Conservation (phyloP, 2,113 vertebrate species). For the Malurus elegans region DNA sequence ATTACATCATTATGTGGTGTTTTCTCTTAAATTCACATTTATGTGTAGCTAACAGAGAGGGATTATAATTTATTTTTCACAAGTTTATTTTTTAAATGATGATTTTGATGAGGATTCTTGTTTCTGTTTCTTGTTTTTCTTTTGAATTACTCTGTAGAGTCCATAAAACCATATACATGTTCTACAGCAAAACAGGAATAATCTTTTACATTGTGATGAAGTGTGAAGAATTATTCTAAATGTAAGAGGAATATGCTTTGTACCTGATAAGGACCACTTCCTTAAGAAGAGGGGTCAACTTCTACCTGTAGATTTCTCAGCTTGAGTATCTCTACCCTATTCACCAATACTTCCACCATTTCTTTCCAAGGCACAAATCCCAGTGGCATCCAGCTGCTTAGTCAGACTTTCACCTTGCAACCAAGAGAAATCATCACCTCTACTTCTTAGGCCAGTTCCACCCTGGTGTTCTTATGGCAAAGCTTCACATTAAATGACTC, state of each 20-base stretch:
- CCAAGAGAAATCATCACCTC: not conserved
- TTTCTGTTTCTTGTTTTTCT: not conserved
- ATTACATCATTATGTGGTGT: not conserved
- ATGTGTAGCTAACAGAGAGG: not conserved
- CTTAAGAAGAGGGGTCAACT: not conserved
- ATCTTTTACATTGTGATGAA: not conserved
- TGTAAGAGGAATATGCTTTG: not conserved
- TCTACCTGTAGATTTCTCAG: not conserved
- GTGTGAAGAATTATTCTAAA: not conserved
- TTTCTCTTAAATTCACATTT: not conserved
- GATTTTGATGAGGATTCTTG: not conserved
- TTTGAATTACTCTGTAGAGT: not conserved
- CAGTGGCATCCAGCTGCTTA: not conserved
- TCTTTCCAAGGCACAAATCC: not conserved
- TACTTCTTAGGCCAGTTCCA: not conserved
- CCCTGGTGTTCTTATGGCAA: not conserved
- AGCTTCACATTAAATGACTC: not conserved
- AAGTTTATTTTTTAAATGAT: not conserved
- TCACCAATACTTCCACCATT: not conserved
- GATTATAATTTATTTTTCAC: not conserved
- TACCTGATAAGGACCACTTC: not conserved
- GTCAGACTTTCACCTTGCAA: not conserved
- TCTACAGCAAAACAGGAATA: not conserved
- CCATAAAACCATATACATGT: not conserved
- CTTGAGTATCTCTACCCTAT: not conserved